Conservation (phyloP, 2,888 invertebrate species). For the Poecilus cupreus region DNA sequence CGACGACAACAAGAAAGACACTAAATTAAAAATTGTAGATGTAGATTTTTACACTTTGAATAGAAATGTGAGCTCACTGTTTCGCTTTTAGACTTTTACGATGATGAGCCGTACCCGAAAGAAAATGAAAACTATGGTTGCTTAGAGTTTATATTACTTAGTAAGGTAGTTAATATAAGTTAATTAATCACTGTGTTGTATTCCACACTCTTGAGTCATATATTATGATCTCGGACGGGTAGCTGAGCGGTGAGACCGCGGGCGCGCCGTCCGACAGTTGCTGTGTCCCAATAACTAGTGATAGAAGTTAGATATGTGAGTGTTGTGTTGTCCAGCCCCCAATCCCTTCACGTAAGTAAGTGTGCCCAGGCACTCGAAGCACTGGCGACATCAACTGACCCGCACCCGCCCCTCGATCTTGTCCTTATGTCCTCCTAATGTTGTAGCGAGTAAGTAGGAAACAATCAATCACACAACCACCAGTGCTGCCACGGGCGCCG, state of each 20-base stretch:
- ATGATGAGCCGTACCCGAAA: conserved; percentile 26
- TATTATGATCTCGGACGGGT: conserved; percentile 56
- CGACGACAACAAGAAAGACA: conserved; percentile 13
- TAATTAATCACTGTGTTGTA: conserved; percentile 58
- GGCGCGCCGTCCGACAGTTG: conserved; percentile 65
- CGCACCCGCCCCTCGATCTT: not conserved
- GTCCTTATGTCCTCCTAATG: conserved; percentile 5
- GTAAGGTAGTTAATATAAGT: conserved; percentile 58
- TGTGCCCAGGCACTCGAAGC: not conserved
- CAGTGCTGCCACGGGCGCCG: conserved; percentile 53
- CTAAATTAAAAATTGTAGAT: conserved; percentile 34
- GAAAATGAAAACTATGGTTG: conserved; percentile 52
- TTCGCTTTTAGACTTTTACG: conserved; percentile 46
- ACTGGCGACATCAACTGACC: not conserved
- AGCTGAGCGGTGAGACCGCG: conserved; percentile 13
- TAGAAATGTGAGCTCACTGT: conserved; percentile 55
- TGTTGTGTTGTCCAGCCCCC: conserved; percentile 41
- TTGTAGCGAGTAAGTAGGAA: conserved; percentile 47
- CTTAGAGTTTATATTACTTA: conserved; percentile 52
- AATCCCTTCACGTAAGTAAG: not conserved
- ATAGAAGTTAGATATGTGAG: conserved; percentile 63
- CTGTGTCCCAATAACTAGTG: conserved; percentile 73
- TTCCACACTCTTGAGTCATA: conserved; percentile 59
- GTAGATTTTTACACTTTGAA: conserved; percentile 55
- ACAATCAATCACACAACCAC: conserved; percentile 49